Percentiles rank a stretch among this genome's conserved stretches.
These are phyloP conservation scores for Oscheius myriophilus DNA, from an alignment of 2,888 invertebrate genomes.

Conservation along the genomic window DNA sequence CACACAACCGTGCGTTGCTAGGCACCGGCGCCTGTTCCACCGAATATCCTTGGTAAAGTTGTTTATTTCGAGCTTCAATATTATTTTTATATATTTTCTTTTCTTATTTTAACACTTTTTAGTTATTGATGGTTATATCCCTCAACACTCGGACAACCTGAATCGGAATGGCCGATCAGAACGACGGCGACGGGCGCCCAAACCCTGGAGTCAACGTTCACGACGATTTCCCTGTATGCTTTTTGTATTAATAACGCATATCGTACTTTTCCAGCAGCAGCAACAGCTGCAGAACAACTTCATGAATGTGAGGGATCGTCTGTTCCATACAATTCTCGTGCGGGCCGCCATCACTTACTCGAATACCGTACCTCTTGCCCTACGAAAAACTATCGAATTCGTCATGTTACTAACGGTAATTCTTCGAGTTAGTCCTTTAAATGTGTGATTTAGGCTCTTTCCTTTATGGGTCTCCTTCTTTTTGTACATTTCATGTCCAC, in stretches of 20 bases:
- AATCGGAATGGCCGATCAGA: conserved; percentile 20
- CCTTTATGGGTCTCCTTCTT: conserved; percentile 87
- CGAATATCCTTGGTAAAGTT: too few species aligned
- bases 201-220: conserved; percentile 3
- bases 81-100: neutral
- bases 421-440: conserved; percentile 17
- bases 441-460: conserved; percentile 77
- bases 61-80: neutral
- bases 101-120: neutral
- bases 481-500: conserved; percentile 96
- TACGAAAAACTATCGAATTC: conserved; percentile 85
- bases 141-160: neutral
- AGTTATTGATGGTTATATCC: neutral
- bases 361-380: conserved; percentile 83
- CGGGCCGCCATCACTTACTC: conserved; percentile 91
- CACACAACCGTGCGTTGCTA: too few species aligned
- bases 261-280: too few species aligned
- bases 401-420: conserved; percentile 82
- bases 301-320: conserved; percentile 54
- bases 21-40: too few species aligned
- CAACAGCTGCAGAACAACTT: conserved; percentile 30
- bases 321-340: conserved; percentile 83
- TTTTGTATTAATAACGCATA: too few species aligned
- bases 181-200: conserved; percentile 1
- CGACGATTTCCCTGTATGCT: too few species aligned